Conservation (phyloP, 2,113 vertebrate species). For the Hylia prasina region DNA sequence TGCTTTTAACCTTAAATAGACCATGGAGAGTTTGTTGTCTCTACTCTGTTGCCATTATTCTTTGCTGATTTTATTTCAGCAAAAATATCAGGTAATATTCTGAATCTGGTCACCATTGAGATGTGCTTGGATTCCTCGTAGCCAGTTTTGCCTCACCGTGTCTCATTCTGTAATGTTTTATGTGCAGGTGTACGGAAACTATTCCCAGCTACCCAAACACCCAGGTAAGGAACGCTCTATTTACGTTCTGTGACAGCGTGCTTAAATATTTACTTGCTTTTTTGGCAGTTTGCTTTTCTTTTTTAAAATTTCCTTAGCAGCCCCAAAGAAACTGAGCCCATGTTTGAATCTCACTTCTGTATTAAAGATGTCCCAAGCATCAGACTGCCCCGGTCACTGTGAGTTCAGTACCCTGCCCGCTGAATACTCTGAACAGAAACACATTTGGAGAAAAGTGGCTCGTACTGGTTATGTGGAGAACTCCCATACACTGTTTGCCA, state of each 20-base stretch:
- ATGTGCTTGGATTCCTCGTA: neutral
- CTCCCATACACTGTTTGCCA: neutral
- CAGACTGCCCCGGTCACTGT: neutral
- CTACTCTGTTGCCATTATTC: constrained; percentile 27
- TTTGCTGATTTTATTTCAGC: constrained; percentile 71
- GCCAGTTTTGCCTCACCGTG: neutral
- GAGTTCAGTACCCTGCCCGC: neutral
- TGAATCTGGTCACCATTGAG: neutral
- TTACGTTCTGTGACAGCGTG: neutral
- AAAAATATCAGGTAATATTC: constrained; percentile 76
- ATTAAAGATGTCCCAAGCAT: neutral
- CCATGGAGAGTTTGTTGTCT: constrained; percentile 49
- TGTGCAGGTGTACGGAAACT: constrained; percentile 78
- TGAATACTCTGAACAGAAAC: neutral
- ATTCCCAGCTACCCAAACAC: constrained; percentile 70
- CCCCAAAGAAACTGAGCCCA: neutral
- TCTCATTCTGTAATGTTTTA: neutral
- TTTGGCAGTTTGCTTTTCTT: neutral
- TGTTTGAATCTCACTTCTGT: neutral
- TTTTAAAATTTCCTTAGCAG: neutral
- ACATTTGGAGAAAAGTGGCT: neutral
- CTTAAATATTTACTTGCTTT: neutral
- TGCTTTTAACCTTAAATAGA: neutral
- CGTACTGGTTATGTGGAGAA: neutral
- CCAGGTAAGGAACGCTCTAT: constrained; percentile 78